These are phyloP conservation scores for Neoascia interrupta DNA, from an alignment of 2,888 invertebrate species.

Conservation along the genomic window DNA sequence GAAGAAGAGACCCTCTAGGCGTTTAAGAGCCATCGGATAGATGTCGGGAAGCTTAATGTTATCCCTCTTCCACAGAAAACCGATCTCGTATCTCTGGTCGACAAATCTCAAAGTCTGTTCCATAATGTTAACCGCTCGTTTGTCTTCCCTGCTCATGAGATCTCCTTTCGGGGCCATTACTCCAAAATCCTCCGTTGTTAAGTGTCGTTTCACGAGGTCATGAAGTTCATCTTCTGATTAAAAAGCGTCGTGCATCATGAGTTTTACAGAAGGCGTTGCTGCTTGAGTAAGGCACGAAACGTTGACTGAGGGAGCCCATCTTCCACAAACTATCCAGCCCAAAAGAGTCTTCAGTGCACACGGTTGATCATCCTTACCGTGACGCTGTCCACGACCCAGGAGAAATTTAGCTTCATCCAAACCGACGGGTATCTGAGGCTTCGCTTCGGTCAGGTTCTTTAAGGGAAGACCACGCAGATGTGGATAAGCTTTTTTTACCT, in stretches of 20 bases:
- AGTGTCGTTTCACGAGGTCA: no score
- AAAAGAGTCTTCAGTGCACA: constrained; percentile 24
- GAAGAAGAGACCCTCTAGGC: no score
- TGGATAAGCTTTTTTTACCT: neutral
- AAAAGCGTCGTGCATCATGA: constrained; percentile 13
- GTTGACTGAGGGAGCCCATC: neutral
- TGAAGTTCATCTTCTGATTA: constrained; percentile 10
- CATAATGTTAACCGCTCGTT: constrained; percentile 16
- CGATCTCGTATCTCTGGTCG: no score
- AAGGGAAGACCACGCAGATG: neutral
- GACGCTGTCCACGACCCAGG: neutral
- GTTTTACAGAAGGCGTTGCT: neutral
- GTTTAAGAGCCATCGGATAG: no score
- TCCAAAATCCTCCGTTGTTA: constrained; percentile 13
- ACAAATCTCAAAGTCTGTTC: constrained; percentile 17
- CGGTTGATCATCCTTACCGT: constrained; percentile 11
- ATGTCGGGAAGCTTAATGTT: no score
- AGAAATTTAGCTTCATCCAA: constrained; percentile 11
- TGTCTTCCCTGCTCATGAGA: constrained; percentile 9
- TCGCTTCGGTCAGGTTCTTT: constrained; percentile 1
- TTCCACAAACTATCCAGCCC: constrained; percentile 20
- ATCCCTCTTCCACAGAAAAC: no score
- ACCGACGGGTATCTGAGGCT: constrained; percentile 4
- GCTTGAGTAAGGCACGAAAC: constrained; percentile 2
- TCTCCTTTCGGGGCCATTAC: constrained; percentile 1